These are phyloP conservation scores for Pogonocichla stellata DNA, from an alignment of 2,113 vertebrate genomes.

Conservation along the genomic window DNA sequence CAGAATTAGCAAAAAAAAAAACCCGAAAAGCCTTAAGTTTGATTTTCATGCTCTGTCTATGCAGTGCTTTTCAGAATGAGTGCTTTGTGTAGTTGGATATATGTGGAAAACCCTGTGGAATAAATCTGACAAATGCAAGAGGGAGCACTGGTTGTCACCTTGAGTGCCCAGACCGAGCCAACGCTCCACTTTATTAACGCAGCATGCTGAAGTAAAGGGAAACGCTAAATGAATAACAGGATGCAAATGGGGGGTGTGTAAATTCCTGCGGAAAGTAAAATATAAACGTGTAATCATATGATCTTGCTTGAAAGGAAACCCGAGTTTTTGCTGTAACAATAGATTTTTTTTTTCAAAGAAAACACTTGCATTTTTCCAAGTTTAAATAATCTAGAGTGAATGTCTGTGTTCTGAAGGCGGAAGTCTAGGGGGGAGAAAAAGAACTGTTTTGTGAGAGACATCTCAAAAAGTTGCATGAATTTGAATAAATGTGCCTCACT, in stretches of 20 bases:
- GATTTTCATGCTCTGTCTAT: background rate
- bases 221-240: slow-evolving; percentile 85
- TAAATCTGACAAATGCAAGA: background rate
- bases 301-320: slow-evolving; percentile 84
- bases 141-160: background rate
- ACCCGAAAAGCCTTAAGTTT: background rate
- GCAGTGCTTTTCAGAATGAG: background rate
- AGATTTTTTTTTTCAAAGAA: slow-evolving; percentile 82
- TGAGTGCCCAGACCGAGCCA: background rate
- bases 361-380: slow-evolving; percentile 76
- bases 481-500: background rate
- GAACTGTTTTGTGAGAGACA: background rate
- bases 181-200: slow-evolving; percentile 35
- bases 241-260: slow-evolving; percentile 82
- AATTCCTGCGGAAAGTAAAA: slow-evolving; percentile 88
- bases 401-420: slow-evolving; percentile 55
- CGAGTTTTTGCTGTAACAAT: slow-evolving; percentile 81
- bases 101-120: background rate
- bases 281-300: slow-evolving; percentile 83
- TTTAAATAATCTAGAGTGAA: slow-evolving; percentile 74
- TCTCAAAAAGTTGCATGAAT: background rate
- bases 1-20: background rate
- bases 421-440: background rate
- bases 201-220: slow-evolving; percentile 69
- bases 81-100: background rate